phyloP scores from a whole-genome alignment of 2,113 vertebrate species.

The Perccottus glenii region DNA sequence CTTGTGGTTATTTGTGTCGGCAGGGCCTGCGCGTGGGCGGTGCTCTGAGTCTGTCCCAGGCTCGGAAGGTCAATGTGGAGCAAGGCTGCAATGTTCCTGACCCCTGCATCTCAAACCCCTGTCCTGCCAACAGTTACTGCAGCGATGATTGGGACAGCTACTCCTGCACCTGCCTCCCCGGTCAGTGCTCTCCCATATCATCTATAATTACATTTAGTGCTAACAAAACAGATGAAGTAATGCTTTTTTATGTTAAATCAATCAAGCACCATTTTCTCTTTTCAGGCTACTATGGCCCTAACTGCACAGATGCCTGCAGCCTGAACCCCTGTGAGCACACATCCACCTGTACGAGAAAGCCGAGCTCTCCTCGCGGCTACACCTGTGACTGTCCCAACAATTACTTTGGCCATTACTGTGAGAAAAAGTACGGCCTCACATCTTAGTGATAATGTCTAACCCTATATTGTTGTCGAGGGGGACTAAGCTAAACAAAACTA shows the following conservation, averaged over 20 bases:
- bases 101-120: slow-evolving; percentile 88
- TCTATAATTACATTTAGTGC: not conserved
- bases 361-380: slow-evolving; percentile 82
- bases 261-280: not conserved
- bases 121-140: slow-evolving; percentile 90
- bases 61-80: slow-evolving; percentile 84
- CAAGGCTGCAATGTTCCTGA: slow-evolving; percentile 86
- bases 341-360: slow-evolving; percentile 82
- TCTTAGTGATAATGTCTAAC: not conserved
- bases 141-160: slow-evolving; percentile 89
- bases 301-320: slow-evolving; percentile 87
- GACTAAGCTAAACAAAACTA: not conserved
- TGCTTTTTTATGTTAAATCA: not conserved
- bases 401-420: slow-evolving; percentile 91
- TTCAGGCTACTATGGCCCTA: slow-evolving; percentile 89
- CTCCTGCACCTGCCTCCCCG: slow-evolving; percentile 88
- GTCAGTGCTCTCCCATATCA: slow-evolving; percentile 63
- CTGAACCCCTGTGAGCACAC: slow-evolving; percentile 92
- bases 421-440: slow-evolving; percentile 83
- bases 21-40: slow-evolving; percentile 87
- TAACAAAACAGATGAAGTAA: not conserved
- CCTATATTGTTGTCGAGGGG: not conserved
- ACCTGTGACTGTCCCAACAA: slow-evolving; percentile 86
- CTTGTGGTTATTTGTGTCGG: not conserved
- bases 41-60: slow-evolving; percentile 79